Base-by-base conservation (phyloP, 2,113 vertebrate species). In the Hemichromis elongatus region DNA sequence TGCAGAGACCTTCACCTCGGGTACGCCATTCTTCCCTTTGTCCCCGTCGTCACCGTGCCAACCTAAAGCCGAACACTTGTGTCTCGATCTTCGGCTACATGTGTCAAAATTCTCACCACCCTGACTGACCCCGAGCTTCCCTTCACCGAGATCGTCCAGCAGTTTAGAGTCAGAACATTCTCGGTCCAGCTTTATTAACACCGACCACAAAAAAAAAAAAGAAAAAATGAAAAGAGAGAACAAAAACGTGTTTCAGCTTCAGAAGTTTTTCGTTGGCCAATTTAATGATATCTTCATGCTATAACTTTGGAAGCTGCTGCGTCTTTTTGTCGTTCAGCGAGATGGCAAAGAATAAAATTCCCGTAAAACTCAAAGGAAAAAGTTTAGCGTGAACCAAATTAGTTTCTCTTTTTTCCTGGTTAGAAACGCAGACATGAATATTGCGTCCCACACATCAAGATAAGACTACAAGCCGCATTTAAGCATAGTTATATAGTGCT, bases 41-140 rank as follows among this genome's bases (percentile, higher is more conserved):
- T 90, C 33, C 73, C 26, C 28, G 73, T 84, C 30, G 47, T 85
- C 56, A 77, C 88, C 86, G 89, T 92, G 91, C 18, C 88, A 82
- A 91, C 80, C 68, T 9, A 40, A n/a, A 73, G 77, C 18, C 10
- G 33, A 84, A 55, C 75, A 30, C 63, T 75, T 86, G 55, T 79
- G 75, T 78, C 66, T 81, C 70, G 79, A 90, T 85, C 86, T 86
- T 88, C 88, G 84, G 83, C 83, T 79, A 37, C 24, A 61, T 57
- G 21, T 45, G 55, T 73, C 19, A 86, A 88, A 86, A 42, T 33
- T 54, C 70, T 80, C 19, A 3, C 16, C 79, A 30, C 30, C 40
- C 24, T 18, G 55, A 55, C 75, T 73, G 61, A 82, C 80, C 28
- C 35, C 35, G 18, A 85, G 78, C 80, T 81, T 52, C 79, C 59